Conservation (phyloP, 2,797 vertebrate genomes). For the Acrossocheilus fasciatus region DNA sequence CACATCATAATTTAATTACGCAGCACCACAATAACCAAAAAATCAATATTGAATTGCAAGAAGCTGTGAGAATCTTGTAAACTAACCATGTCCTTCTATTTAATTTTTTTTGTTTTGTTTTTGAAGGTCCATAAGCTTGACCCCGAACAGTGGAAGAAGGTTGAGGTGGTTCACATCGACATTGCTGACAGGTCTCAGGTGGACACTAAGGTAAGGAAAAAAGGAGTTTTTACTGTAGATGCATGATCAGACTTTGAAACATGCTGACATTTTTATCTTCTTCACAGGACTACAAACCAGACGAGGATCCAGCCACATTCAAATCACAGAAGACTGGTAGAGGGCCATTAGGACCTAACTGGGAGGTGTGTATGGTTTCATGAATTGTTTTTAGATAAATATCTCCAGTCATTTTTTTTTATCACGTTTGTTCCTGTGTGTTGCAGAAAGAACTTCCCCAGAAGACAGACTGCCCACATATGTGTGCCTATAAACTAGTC, state of each 20-base stretch:
- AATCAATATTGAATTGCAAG: not conserved
- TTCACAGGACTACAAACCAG: conserved; percentile 90
- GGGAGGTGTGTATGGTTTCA: conserved; percentile 82
- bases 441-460: conserved; percentile 86
- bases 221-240: not conserved
- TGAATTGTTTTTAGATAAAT: not conserved
- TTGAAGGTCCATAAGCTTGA: conserved; percentile 90
- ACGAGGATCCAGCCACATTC: conserved; percentile 90
- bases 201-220: conserved; percentile 80
- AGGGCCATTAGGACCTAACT: conserved; percentile 88
- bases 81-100: not conserved
- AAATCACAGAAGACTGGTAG: conserved; percentile 91
- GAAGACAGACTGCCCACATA: conserved; percentile 87
- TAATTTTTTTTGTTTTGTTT: conserved; percentile 32
- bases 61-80: not conserved
- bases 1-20: not conserved
- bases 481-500: conserved; percentile 98
- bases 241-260: not conserved
- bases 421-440: conserved; percentile 4
- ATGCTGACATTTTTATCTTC: not conserved
- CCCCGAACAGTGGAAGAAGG: conserved; percentile 81
- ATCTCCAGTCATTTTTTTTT: not conserved
- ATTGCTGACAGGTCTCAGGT: conserved; percentile 87
- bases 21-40: not conserved
- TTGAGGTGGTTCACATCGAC: conserved; percentile 87